These are phyloP conservation scores for Brachionus angularis DNA, from an alignment of 1,140 invertebrate species.

Conservation along the genomic window DNA sequence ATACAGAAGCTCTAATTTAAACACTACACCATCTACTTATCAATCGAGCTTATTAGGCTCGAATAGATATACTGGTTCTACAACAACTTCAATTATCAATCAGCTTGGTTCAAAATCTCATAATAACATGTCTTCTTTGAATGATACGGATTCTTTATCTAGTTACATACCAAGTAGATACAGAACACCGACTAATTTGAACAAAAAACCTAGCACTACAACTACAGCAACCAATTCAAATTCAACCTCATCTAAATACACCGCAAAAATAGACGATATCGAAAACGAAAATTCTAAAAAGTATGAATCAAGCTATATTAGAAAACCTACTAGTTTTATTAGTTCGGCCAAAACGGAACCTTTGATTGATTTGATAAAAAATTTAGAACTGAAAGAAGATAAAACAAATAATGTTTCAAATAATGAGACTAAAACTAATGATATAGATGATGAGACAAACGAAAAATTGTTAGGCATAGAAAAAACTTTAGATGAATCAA, in stretches of 20 bases:
- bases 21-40: no score
- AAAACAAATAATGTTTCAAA: no score
- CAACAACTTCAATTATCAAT: neutral
- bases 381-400: neutral
- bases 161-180: slow-evolving; percentile 22
- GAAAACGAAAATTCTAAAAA: slow-evolving; percentile 17
- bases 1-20: no score
- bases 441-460: slow-evolving; percentile 22
- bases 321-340: slow-evolving; percentile 7
- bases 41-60: neutral
- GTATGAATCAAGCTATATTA: no score
- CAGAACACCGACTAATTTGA: slow-evolving; percentile 24
- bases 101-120: slow-evolving; percentile 17
- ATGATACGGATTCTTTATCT: neutral
- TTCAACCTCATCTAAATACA: slow-evolving; percentile 7
- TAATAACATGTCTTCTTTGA: neutral
- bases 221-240: neutral
- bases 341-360: slow-evolving; percentile 36
- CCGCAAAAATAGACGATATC: slow-evolving; percentile 13
- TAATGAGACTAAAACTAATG: slow-evolving; percentile 6
- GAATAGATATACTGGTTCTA: slow-evolving; percentile 2
- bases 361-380: slow-evolving; percentile 7
- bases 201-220: no score
- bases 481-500: slow-evolving; percentile 23
- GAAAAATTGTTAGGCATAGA: slow-evolving; percentile 14